phyloP scores from a whole-genome alignment of 1,140 invertebrate species.

The Acromyrmex charruanus region DNA sequence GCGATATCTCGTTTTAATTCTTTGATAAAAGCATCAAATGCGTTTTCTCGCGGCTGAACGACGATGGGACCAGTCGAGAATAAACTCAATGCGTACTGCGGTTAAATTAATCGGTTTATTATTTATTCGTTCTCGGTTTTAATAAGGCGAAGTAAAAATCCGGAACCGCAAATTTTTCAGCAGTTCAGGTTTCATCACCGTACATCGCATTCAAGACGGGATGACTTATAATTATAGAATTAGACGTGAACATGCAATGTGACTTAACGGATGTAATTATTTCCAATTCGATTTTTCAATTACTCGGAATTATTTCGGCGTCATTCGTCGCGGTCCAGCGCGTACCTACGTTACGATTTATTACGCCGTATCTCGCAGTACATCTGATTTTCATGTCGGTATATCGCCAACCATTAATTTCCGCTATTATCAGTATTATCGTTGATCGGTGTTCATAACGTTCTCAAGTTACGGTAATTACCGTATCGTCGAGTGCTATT shows the following conservation, averaged over 20 bases:
- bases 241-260: background rate
- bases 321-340: constrained; percentile 1
- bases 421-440: constrained; percentile 55
- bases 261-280: constrained; percentile 13
- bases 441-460: constrained; percentile 50
- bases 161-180: background rate
- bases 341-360: constrained; percentile 38
- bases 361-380: constrained; percentile 25
- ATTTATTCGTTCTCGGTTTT: constrained; percentile 31
- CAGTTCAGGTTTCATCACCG: too few relatives aligned
- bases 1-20: background rate
- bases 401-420: constrained; percentile 54
- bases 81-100: background rate
- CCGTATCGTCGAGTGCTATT: constrained; percentile 51
- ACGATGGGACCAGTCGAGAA: background rate
- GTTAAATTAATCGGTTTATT: constrained; percentile 40
- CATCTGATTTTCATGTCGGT: constrained; percentile 59
- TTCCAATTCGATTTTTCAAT: constrained; percentile 5
- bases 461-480: constrained; percentile 60
- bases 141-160: constrained; percentile 22
- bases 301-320: constrained; percentile 36
- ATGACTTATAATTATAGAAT: background rate
- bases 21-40: background rate
- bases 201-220: too few relatives aligned
- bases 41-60: background rate